Conservation (phyloP, 1,140 invertebrate species). For the Ephestia elutella region DNA sequence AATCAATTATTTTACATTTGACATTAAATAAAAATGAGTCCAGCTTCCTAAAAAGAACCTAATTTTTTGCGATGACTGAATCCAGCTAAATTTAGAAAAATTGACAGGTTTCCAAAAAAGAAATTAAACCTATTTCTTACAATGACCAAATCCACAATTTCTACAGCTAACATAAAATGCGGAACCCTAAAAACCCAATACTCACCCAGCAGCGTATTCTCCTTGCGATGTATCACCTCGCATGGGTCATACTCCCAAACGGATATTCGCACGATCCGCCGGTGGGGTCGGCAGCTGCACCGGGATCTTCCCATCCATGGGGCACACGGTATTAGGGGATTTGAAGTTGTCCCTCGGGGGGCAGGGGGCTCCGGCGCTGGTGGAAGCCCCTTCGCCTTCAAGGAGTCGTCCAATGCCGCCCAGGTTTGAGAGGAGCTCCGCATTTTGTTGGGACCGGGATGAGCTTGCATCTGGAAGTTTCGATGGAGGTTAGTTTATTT, state of each 20-base stretch:
- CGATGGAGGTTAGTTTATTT: not conserved
- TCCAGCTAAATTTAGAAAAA: too few species aligned
- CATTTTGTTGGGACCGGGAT: conserved; percentile 43
- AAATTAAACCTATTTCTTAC: too few species aligned
- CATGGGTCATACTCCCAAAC: conserved; percentile 93
- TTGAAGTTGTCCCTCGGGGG: conserved; percentile 76
- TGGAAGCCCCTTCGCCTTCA: conserved; percentile 40
- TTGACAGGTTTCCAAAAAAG: too few species aligned
- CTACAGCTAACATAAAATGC: too few species aligned
- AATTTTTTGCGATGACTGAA: too few species aligned
- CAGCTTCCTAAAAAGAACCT: too few species aligned
- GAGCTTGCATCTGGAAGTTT: conserved; percentile 44
- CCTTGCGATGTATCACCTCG: conserved; percentile 77
- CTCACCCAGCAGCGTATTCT: conserved; percentile 71
- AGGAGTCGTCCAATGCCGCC: conserved; percentile 59
- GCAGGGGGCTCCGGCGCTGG: conserved; percentile 33
- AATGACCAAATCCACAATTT: too few species aligned
- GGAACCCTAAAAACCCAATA: too few species aligned
- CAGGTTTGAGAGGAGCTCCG: conserved; percentile 52
- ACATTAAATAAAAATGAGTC: too few species aligned
- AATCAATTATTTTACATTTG: too few species aligned
- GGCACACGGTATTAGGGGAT: conserved; percentile 88
- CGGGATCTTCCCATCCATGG: conserved; percentile 82
- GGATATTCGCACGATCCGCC: conserved; percentile 80
- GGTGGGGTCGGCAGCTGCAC: conserved; percentile 67